Conservation (phyloP, 2,888 invertebrate genomes). For the Lochmaea crataegi region DNA sequence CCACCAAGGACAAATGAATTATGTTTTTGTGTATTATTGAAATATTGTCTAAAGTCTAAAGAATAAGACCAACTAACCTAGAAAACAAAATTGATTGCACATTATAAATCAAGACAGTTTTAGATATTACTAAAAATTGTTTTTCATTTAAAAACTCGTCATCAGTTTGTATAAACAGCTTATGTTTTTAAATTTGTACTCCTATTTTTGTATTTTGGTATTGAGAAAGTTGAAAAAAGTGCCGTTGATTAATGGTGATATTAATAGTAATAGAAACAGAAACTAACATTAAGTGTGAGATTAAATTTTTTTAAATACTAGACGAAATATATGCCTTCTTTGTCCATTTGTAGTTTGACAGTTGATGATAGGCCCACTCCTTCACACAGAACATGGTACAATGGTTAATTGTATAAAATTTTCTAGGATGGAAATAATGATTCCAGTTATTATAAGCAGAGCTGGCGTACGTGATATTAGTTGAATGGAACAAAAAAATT, state of each 20-base stretch:
- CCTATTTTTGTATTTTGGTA: neutral
- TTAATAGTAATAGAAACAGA: neutral
- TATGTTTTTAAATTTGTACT: neutral
- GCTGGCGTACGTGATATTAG: neutral
- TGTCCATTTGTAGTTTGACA: too few species aligned
- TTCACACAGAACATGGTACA: too few species aligned
- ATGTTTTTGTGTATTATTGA: neutral
- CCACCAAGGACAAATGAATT: neutral
- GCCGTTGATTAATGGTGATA: neutral
- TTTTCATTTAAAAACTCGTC: neutral
- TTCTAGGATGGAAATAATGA: too few species aligned
- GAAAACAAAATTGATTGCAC: constrained; percentile 4
- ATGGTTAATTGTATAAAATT: too few species aligned
- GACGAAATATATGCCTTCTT: too few species aligned
- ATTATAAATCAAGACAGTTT: neutral
- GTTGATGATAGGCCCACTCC: too few species aligned
- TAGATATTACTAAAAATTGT: neutral
- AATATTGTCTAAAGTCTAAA: neutral
- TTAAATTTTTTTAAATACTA: neutral
- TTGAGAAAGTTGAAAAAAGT: neutral
- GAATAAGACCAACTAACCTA: neutral
- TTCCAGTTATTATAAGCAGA: too few species aligned
- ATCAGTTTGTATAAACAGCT: neutral
- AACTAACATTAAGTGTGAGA: neutral
- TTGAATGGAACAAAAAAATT: neutral